Evolutionary conservation across 1,140 invertebrate species (phyloP).

Genomic region (Phocides pigmalion): DNA sequence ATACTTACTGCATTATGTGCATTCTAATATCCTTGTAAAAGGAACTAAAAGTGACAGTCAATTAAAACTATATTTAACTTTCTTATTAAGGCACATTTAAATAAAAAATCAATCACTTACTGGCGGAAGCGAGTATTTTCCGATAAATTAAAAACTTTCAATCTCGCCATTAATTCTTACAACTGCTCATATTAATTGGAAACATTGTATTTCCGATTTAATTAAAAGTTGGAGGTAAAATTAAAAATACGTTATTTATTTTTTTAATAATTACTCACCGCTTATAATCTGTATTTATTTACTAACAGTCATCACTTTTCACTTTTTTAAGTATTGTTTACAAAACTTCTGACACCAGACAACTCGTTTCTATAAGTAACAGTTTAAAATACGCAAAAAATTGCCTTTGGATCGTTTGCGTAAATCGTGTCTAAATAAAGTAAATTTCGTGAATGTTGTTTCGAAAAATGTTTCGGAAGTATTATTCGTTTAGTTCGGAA

Average conservation of each 20-base stretch:
- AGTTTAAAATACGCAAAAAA: slow-evolving; percentile 1
- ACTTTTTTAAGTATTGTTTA: slow-evolving; percentile 37
- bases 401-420: slow-evolving; percentile 1
- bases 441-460: background rate
- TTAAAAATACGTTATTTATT: background rate
- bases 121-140: background rate
- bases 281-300: slow-evolving; percentile 11
- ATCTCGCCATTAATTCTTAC: background rate
- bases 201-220: background rate
- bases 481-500: slow-evolving; percentile 15
- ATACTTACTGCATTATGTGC: background rate
- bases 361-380: slow-evolving; percentile 3
- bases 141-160: background rate
- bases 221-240: background rate
- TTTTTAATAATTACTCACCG: slow-evolving; percentile 5
- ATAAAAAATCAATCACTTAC: background rate
- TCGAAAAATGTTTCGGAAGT: slow-evolving; percentile 1
- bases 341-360: slow-evolving; percentile 1
- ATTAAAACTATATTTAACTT: background rate
- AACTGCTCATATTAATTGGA: background rate
- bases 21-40: background rate
- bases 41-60: background rate
- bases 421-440: slow-evolving; percentile 4
- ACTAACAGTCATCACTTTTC: slow-evolving; percentile 46
- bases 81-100: background rate